Conservation (phyloP, 53 echinoderm and acorn worm species). For the Holothuria scabra region DNA sequence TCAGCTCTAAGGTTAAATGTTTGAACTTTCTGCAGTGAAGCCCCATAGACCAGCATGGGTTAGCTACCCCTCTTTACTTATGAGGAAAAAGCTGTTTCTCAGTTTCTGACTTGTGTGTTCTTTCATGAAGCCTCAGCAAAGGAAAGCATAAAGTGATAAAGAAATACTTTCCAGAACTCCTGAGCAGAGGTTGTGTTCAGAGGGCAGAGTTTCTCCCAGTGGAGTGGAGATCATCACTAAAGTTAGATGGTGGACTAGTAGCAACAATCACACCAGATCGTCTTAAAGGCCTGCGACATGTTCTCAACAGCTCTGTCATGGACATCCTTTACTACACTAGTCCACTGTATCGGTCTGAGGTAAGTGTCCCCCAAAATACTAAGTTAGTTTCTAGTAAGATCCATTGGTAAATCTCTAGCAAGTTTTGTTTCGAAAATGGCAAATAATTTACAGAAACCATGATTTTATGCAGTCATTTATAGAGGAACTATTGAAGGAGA, state of each 20-base stretch:
- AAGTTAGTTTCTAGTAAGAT: background rate
- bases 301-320: conserved; percentile 94
- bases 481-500: no score
- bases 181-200: conserved; percentile 70
- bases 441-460: no score
- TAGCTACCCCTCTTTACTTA: no score
- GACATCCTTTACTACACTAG: conserved; percentile 96
- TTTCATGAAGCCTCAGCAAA: conserved; percentile 67
- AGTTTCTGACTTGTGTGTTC: no score
- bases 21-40: no score
- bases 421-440: no score
- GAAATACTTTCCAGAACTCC: conserved; percentile 86
- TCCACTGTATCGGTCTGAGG: conserved; percentile 98
- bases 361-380: conserved; percentile 6
- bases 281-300: conserved; percentile 77
- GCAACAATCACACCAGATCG: conserved; percentile 83
- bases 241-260: conserved; percentile 76
- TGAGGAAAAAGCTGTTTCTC: no score
- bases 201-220: conserved; percentile 94
- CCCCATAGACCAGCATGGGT: no score
- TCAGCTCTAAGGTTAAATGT: no score
- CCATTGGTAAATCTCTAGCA: no score
- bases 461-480: no score
- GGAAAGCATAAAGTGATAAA: conserved; percentile 74
- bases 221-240: conserved; percentile 89